These are phyloP conservation scores for Stylophora pistillata DNA, from an alignment of 64 coral and sea anemone species.

Conservation along the genomic window DNA sequence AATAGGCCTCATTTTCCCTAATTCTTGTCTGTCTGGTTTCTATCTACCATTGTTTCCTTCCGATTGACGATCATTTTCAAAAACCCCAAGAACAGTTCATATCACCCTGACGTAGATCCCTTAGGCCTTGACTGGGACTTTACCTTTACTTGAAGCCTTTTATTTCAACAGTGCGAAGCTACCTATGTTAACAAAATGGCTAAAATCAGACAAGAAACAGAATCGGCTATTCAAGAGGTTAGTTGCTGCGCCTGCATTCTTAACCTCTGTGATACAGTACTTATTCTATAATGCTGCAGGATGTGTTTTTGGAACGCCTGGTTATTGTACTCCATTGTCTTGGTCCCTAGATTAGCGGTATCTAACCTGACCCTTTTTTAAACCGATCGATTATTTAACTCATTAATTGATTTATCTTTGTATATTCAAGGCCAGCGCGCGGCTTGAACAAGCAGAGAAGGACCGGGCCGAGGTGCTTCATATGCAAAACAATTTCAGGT, in stretches of 20 bases:
- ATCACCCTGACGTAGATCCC: no score
- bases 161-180: slow-evolving; percentile 81
- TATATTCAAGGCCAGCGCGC: slow-evolving; percentile 71
- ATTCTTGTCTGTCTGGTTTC: no score
- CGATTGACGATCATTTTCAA: no score
- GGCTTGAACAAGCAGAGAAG: slow-evolving; percentile 69
- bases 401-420: background rate
- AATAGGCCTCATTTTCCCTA: no score
- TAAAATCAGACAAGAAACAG: slow-evolving; percentile 89
- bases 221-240: slow-evolving; percentile 85
- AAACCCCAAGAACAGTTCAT: no score
- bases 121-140: background rate
- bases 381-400: background rate
- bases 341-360: no score
- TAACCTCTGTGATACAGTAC: no score
- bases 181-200: slow-evolving; percentile 89
- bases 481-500: slow-evolving; percentile 80
- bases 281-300: no score
- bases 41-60: no score
- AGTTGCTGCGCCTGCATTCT: background rate
- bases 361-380: no score
- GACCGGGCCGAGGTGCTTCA: slow-evolving; percentile 78
- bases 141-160: background rate
- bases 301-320: no score
- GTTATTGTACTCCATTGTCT: no score